Conservation (phyloP, 2,888 invertebrate genomes). For the Lasioglossum oenotherae region DNA sequence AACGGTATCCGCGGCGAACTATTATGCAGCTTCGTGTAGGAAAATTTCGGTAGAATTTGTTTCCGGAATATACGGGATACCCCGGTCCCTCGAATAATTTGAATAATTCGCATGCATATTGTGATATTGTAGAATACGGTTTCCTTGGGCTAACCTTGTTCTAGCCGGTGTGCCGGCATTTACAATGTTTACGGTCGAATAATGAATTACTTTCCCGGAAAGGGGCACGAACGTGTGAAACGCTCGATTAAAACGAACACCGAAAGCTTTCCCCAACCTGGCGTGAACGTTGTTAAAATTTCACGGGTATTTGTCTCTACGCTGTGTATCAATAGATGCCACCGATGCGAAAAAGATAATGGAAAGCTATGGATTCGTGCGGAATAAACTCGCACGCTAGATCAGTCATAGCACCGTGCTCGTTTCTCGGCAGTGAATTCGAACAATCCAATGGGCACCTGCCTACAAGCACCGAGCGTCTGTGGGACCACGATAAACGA, state of each 20-base stretch:
- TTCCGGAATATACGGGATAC: slow-evolving; percentile 4
- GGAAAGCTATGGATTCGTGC: slow-evolving; percentile 22
- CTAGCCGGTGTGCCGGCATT: not conserved
- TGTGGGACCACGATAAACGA: not conserved
- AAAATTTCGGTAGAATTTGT: slow-evolving; percentile 31
- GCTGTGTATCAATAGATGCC: slow-evolving; percentile 14
- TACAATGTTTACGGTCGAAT: slow-evolving; percentile 22
- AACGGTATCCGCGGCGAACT: not conserved
- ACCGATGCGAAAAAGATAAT: slow-evolving; percentile 24
- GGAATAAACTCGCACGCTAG: not conserved
- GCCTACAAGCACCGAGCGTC: not conserved
- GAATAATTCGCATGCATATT: slow-evolving; percentile 29
- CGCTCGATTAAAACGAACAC: slow-evolving; percentile 13
- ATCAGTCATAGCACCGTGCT: not conserved
- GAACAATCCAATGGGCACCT: not conserved
- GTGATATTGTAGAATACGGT: slow-evolving; percentile 21
- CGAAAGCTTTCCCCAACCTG: not conserved
- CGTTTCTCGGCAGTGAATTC: not conserved
- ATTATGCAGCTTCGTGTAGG: not conserved
- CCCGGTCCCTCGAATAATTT: slow-evolving; percentile 19
- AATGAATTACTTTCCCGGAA: slow-evolving; percentile 26
- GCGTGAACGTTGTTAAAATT: not conserved
- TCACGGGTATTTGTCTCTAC: not conserved
- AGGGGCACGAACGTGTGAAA: not conserved
- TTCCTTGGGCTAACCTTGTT: slow-evolving; percentile 11